A percentile compares a stretch with the other conserved stretches of the same genome.
These are phyloP conservation scores for Eidolon helvum DNA, from an alignment of 2,113 vertebrate species.

Conservation along the genomic window DNA sequence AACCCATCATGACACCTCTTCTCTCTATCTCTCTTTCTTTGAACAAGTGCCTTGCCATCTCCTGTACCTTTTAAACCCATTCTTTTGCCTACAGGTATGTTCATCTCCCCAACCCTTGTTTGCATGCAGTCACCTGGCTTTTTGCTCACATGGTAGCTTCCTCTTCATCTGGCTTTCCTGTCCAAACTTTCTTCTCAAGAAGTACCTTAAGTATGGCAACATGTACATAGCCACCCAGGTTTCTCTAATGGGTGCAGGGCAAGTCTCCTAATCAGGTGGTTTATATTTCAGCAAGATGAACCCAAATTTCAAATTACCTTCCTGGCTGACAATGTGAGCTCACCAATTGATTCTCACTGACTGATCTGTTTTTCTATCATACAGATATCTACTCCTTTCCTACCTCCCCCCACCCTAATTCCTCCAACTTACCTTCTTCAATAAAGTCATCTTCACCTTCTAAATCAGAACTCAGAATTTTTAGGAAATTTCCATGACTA, in stretches of 20 bases:
- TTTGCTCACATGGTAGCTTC: neutral
- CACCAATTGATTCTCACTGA: neutral
- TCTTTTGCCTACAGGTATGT: neutral
- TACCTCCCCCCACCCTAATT: rapidly evolving
- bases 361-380: neutral
- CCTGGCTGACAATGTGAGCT: neutral
- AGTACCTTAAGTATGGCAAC: neutral
- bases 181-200: neutral
- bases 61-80: neutral
- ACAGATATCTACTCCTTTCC: neutral
- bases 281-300: neutral
- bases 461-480: neutral
- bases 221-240: neutral
- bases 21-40: neutral
- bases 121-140: neutral
- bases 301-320: neutral
- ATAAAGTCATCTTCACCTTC: neutral
- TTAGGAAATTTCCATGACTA: neutral
- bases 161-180: neutral
- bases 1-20: neutral
- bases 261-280: neutral
- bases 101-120: neutral
- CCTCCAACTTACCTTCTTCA: neutral
- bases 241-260: neutral
- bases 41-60: neutral